Evolutionary conservation across 1,140 invertebrate genomes (phyloP).

Genomic region (Lasioglossum baleicum): DNA sequence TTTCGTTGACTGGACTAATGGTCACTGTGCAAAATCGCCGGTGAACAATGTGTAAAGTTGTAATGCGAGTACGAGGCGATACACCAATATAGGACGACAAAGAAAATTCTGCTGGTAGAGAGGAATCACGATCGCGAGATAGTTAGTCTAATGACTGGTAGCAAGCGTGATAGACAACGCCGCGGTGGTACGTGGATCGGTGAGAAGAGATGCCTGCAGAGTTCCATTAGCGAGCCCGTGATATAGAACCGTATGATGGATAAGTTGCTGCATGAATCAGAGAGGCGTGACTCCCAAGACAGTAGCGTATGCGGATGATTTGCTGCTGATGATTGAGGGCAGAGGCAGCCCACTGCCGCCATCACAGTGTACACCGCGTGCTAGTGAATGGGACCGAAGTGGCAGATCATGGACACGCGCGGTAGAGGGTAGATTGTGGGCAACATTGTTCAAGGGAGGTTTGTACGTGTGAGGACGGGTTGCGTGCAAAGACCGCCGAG

Average conservation of each 20-base stretch:
- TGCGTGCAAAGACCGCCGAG: background rate
- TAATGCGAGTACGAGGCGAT: no score
- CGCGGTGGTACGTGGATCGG: background rate
- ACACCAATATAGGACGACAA: background rate
- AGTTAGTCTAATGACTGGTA: background rate
- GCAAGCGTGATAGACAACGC: background rate
- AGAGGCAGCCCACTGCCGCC: background rate
- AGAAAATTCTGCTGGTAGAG: background rate
- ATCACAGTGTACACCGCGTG: background rate
- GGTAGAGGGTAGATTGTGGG: background rate
- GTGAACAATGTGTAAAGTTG: no score
- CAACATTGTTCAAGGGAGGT: background rate
- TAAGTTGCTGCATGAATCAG: constrained; percentile 2
- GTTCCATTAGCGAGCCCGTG: background rate
- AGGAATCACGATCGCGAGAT: background rate
- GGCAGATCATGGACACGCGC: background rate
- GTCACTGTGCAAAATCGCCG: no score
- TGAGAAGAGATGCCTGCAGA: background rate
- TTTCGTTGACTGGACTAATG: no score
- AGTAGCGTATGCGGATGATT: constrained; percentile 12
- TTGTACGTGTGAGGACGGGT: background rate
- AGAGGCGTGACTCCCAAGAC: constrained; percentile 2
- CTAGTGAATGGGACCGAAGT: background rate
- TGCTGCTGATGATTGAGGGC: constrained; percentile 7
- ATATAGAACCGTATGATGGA: background rate